These are phyloP conservation scores for Bubo blakistoni DNA, from an alignment of 2,113 vertebrate genomes.

Conservation along the genomic window DNA sequence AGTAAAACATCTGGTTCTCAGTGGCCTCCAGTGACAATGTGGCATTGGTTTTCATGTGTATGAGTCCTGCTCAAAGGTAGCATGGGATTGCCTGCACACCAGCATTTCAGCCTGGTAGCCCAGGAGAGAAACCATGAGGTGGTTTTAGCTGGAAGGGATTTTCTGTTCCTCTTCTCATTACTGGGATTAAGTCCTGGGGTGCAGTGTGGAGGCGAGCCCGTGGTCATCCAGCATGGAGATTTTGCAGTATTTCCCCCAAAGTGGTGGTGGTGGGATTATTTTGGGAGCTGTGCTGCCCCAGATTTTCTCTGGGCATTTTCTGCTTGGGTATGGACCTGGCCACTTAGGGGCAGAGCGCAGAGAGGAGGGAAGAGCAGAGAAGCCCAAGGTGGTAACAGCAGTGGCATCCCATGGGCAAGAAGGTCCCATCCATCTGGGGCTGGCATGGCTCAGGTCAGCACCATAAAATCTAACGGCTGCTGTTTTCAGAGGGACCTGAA, in stretches of 20 bases:
- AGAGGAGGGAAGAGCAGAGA: not conserved
- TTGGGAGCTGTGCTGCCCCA: not conserved
- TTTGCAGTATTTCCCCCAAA: not conserved
- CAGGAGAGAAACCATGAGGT: not conserved
- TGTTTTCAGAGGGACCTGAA: not conserved
- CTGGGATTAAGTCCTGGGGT: not conserved
- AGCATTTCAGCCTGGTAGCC: not conserved
- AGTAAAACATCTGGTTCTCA: not conserved
- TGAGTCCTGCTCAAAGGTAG: not conserved
- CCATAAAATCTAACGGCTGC: not conserved
- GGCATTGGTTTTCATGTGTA: not conserved
- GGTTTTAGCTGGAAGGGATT: constrained; percentile 10
- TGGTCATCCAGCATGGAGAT: not conserved
- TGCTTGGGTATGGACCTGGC: not conserved
- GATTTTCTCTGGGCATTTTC: not conserved
- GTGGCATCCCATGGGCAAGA: not conserved
- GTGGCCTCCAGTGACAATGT: fast-evolving
- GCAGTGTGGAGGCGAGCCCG: not conserved
- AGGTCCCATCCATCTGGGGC: not conserved
- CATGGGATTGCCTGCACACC: not conserved
- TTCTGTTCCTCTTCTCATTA: not conserved
- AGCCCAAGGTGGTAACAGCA: fast-evolving
- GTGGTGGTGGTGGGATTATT: not conserved
- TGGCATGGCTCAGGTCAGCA: not conserved
- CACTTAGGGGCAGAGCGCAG: not conserved